Percentiles rank a stretch among this genome's conserved stretches.
These are phyloP conservation scores for Drosophila setosimentum DNA, from an alignment of 2,888 invertebrate genomes.

Conservation along the genomic window DNA sequence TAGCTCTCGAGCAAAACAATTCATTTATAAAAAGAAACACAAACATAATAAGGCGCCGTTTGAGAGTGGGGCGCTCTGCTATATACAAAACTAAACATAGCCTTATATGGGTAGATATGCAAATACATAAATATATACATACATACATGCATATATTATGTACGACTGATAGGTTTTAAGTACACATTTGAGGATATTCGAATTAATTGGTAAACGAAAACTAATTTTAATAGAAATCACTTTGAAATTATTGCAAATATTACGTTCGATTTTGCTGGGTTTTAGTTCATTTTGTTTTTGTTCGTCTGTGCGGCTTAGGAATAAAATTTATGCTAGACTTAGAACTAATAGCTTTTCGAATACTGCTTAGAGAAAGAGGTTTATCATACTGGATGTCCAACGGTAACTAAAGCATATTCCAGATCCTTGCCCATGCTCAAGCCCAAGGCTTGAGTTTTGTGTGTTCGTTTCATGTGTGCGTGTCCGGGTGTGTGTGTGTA, in stretches of 20 bases:
- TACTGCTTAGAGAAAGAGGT: slow-evolving; percentile 86
- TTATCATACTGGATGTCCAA: slow-evolving; percentile 84
- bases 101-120: slow-evolving; percentile 62
- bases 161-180: slow-evolving; percentile 57
- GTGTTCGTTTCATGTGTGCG: neutral
- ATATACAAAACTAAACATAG: slow-evolving; percentile 79
- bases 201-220: slow-evolving; percentile 60
- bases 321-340: slow-evolving; percentile 80
- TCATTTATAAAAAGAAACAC: slow-evolving; percentile 64
- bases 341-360: slow-evolving; percentile 86
- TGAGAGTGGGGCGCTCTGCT: slow-evolving; percentile 53
- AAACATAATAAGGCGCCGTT: slow-evolving; percentile 69
- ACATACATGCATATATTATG: slow-evolving; percentile 2
- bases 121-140: slow-evolving; percentile 22
- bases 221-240: slow-evolving; percentile 75
- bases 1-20: slow-evolving; percentile 40
- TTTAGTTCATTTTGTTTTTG: slow-evolving; percentile 35
- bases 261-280: slow-evolving; percentile 41
- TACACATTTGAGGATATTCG: slow-evolving; percentile 58
- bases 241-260: slow-evolving; percentile 80
- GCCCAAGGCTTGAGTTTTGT: slow-evolving; percentile 17
- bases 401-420: slow-evolving; percentile 32
- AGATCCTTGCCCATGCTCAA: slow-evolving; percentile 30
- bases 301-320: slow-evolving; percentile 63
- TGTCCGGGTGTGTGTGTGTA: neutral